A percentile compares a stretch with the other conserved stretches of the same genome.
phyloP scores from a whole-genome alignment of 2,888 invertebrate genomes.

The Melangyna quadrimaculata region DNA sequence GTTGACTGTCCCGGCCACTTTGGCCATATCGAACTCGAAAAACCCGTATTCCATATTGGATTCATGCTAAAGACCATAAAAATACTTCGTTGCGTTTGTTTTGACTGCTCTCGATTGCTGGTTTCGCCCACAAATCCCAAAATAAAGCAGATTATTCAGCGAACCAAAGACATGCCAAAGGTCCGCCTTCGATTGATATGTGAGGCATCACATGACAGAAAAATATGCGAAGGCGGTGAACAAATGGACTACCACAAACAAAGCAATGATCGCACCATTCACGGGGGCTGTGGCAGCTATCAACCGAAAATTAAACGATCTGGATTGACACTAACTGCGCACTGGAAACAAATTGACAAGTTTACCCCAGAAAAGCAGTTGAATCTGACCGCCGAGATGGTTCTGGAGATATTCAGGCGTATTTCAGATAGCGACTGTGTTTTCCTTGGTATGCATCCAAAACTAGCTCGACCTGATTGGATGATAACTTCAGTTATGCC shows the following conservation, averaged over 20 bases:
- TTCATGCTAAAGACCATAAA: constrained; percentile 97
- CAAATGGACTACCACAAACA: constrained; percentile 88
- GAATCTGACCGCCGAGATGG: constrained; percentile 94
- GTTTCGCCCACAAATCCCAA: constrained; percentile 90
- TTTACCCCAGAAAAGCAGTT: constrained; percentile 94
- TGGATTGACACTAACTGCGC: constrained; percentile 94
- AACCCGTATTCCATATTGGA: constrained; percentile 98
- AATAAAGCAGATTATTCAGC: constrained; percentile 85
- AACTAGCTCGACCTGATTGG: constrained; percentile 97
- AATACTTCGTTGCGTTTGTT: constrained; percentile 96
- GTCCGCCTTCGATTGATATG: constrained; percentile 92
- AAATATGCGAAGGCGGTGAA: constrained; percentile 97
- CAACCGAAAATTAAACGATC: constrained; percentile 93
- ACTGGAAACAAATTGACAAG: constrained; percentile 97
- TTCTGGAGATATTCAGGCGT: constrained; percentile 95
- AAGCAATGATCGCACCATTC: neutral
- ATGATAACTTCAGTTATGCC: constrained; percentile 94
- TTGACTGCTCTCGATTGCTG: constrained; percentile 96
- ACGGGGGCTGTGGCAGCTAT: constrained; percentile 92
- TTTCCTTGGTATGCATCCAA: constrained; percentile 95
- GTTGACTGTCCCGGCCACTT: constrained; percentile 98
- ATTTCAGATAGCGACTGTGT: constrained; percentile 96
- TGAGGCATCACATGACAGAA: constrained; percentile 96
- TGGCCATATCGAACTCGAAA: constrained; percentile 96
- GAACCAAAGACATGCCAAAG: constrained; percentile 95